Percentiles rank a stretch among this genome's conserved stretches.
Evolutionary conservation across 2,797 vertebrate genomes (phyloP).

Genomic region (Morelia viridis): DNA sequence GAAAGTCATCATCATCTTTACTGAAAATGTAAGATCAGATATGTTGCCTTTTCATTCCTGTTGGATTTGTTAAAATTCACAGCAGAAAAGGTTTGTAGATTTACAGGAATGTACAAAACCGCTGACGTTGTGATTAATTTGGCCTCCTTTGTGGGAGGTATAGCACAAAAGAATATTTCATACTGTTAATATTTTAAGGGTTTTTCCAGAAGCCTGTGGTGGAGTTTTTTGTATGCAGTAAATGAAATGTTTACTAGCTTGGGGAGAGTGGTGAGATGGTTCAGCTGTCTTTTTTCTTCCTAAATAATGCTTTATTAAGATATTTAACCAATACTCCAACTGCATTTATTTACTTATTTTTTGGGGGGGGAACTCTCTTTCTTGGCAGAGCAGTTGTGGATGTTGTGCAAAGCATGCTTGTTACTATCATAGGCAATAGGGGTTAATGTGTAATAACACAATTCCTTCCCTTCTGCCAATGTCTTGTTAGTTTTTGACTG

Average conservation of each 20-base stretch:
- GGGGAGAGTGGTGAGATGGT: background rate
- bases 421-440: background rate
- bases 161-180: constrained; percentile 56
- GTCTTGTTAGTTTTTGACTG: background rate
- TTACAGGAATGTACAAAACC: constrained; percentile 47
- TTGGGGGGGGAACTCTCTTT: background rate
- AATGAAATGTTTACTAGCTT: background rate
- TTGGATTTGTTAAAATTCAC: constrained; percentile 52
- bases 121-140: constrained; percentile 57
- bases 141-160: constrained; percentile 48
- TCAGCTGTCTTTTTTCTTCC: background rate
- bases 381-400: background rate
- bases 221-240: background rate
- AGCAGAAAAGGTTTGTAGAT: constrained; percentile 47
- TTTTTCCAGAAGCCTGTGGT: background rate
- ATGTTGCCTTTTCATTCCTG: constrained; percentile 47
- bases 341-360: background rate
- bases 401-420: background rate
- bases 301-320: background rate
- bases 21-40: constrained; percentile 55
- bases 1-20: constrained; percentile 45
- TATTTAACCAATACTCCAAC: background rate
- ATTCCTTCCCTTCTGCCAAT: background rate
- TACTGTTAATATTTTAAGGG: constrained; percentile 51
- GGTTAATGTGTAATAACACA: background rate